Evolutionary conservation across 2,888 invertebrate genomes (phyloP), one percentile per base, ranked within the genome.

Genomic region (Ophonus ardosiacus): DNA sequence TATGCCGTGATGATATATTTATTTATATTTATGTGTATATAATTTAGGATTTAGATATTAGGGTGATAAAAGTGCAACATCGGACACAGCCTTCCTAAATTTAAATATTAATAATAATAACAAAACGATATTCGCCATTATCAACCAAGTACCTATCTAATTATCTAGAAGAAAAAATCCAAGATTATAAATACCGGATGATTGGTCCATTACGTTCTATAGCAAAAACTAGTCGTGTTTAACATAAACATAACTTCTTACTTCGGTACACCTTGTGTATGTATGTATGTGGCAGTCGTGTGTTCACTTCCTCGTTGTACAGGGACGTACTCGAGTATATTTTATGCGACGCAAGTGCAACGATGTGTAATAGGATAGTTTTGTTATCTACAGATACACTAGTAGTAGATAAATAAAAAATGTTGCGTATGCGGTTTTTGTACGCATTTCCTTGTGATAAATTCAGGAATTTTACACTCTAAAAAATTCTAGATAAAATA

Each of bases 311-410:
- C 71, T 43, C 43, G 43, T 74, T 43, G 71, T 17, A 4, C 71
- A 74, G 71, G 71, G 43, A 18, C 8, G 71, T 74, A 74, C 18
- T 43, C 7, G 40, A 18, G 15, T 17, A 13, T 2, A 74, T 17
- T 68, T 74, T 43, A 74, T 74, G 31, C 17, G 40, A 40, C 17
- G 43, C 18, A 18, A 10, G 68, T 68, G 68, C 68, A 38, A 15
- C n/a, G 31, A 31, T 2, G 38, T 68, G 68, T 68, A 68, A 68
- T 68, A 15, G n/a, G 68, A 68, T 68, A 68, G 31, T 31, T 68
- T 68, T 43, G 71, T 74, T 74, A 74, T 74, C 71, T 18, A 43
- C 7, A 40, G 68, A 40, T 68, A 68, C 31, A 31, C 31, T 31
- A 31, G 8, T 63, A 31, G 68, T 2, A 68, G 68, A 68, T 68